phyloP scores from a whole-genome alignment of 2,113 vertebrate species.

The Taurulus bubalis region DNA sequence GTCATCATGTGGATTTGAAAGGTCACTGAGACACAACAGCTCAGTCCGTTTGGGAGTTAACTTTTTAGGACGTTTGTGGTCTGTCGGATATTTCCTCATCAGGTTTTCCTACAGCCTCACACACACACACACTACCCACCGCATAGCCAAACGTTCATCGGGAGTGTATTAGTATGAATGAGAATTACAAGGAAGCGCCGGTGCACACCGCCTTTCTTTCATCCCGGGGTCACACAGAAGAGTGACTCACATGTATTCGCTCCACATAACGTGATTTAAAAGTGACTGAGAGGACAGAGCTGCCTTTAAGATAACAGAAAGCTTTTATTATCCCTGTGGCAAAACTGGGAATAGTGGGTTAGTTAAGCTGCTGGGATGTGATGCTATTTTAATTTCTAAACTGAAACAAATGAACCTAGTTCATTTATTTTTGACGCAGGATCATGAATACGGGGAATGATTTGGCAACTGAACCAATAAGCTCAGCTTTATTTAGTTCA shows the following conservation, averaged over 20 bases:
- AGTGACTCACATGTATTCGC: conserved; percentile 61
- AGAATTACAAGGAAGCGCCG: conserved; percentile 52
- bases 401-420: conserved; percentile 45
- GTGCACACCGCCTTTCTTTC: conserved; percentile 28
- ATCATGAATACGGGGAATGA: conserved; percentile 24
- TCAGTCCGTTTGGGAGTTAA: conserved; percentile 52
- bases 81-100: conserved; percentile 65
- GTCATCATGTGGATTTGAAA: conserved; percentile 66
- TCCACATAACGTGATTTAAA: conserved; percentile 73
- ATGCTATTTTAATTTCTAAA: conserved; percentile 55
- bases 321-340: conserved; percentile 57
- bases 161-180: conserved; percentile 63
- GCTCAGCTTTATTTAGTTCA: conserved; percentile 62
- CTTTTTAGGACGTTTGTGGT: conserved; percentile 60
- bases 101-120: conserved; percentile 60
- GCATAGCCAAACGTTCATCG: conserved; percentile 48
- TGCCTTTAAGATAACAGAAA: conserved; percentile 58
- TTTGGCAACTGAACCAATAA: conserved; percentile 41
- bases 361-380: conserved; percentile 50
- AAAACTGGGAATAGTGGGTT: conserved; percentile 44
- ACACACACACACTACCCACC: conserved; percentile 54
- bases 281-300: conserved; percentile 74
- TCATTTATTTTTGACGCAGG: conserved; percentile 35
- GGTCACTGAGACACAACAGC: conserved; percentile 56
- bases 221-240: conserved; percentile 54